Evolutionary conservation across 2,888 invertebrate species (phyloP).

Genomic region (Stenurella melanura): DNA sequence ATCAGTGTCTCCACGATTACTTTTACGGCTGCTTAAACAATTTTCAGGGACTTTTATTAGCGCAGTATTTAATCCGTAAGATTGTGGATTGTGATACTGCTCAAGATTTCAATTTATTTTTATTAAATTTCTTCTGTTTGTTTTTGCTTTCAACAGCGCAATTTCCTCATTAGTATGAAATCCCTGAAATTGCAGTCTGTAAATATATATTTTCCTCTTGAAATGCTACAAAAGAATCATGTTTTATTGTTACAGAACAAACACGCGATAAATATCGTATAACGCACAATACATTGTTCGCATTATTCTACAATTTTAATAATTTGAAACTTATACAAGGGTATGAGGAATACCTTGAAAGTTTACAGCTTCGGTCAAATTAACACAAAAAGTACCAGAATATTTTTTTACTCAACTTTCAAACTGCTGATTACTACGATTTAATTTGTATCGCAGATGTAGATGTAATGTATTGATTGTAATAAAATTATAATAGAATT

Average conservation of each 20-base stretch:
- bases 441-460: too few species aligned
- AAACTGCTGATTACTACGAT: too few species aligned
- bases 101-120: slow-evolving; percentile 50
- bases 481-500: too few species aligned
- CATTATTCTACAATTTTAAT: too few species aligned
- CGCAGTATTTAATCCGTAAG: slow-evolving; percentile 38
- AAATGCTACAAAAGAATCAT: not conserved
- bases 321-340: too few species aligned
- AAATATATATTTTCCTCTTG: slow-evolving; percentile 33
- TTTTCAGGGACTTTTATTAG: slow-evolving; percentile 56
- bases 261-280: slow-evolving; percentile 15
- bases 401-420: too few species aligned
- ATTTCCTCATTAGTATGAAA: slow-evolving; percentile 43
- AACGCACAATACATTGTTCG: too few species aligned
- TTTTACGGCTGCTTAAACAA: slow-evolving; percentile 61
- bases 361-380: too few species aligned
- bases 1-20: slow-evolving; percentile 59
- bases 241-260: slow-evolving; percentile 1
- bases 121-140: slow-evolving; percentile 52
- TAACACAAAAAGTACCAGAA: too few species aligned
- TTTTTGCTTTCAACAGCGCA: slow-evolving; percentile 42
- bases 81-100: slow-evolving; percentile 43
- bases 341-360: too few species aligned
- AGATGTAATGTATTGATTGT: too few species aligned
- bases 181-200: slow-evolving; percentile 33